Evolutionary conservation across 2,888 invertebrate genomes (phyloP).

Genomic region (Zygaena filipendulae): DNA sequence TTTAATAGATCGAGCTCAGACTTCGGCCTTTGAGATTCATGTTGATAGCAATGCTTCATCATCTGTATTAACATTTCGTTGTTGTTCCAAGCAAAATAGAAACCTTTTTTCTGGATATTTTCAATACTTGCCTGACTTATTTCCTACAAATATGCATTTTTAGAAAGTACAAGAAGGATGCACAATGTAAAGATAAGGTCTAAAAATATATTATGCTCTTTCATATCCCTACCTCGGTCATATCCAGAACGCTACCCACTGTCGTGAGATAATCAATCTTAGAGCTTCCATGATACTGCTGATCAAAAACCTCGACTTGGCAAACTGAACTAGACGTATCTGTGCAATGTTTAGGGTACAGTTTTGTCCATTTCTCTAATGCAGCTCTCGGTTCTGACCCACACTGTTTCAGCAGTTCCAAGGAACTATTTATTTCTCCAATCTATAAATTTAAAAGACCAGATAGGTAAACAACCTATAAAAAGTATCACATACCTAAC

Average conservation of each 20-base stretch:
- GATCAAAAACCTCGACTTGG: constrained; percentile 30
- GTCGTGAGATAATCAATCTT: no score
- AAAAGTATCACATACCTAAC: no score
- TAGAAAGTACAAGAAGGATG: no score
- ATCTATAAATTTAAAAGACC: constrained; percentile 22
- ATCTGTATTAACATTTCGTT: constrained; percentile 42
- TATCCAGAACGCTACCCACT: no score
- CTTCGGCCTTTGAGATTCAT: constrained; percentile 34
- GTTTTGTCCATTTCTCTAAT: constrained; percentile 31
- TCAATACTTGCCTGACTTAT: constrained; percentile 4
- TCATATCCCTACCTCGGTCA: no score
- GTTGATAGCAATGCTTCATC: constrained; percentile 58
- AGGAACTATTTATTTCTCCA: constrained; percentile 38
- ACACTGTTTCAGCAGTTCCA: constrained; percentile 38
- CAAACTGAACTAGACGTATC: constrained; percentile 36
- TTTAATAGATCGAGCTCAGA: constrained; percentile 22
- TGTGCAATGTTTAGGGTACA: constrained; percentile 42
- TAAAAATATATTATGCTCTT: no score
- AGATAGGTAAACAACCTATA: no score
- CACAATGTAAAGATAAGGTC: no score
- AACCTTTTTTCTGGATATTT: constrained; percentile 12
- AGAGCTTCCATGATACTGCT: no score
- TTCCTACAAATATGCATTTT: background rate
- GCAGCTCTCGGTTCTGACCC: constrained; percentile 34
- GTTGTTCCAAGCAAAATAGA: constrained; percentile 62